Evolutionary conservation across 1,140 invertebrate genomes (phyloP).

Genomic region (Lasioglossum albipes): DNA sequence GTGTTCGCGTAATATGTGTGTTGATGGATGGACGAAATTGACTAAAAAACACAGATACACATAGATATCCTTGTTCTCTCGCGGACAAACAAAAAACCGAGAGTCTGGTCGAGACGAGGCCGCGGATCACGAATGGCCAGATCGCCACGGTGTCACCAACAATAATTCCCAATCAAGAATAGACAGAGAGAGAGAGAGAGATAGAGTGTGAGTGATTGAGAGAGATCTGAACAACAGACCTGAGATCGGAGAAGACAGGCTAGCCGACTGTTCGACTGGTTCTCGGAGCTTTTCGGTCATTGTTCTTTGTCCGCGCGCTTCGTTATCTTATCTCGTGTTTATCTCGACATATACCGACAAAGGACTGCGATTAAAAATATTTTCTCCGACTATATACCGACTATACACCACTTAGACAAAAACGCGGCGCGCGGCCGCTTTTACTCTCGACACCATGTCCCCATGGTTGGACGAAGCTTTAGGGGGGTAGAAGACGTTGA

Average conservation of each 20-base stretch:
- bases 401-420: slow-evolving; percentile 52
- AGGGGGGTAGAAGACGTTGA: slow-evolving; percentile 74
- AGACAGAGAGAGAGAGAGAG: too few relatives aligned
- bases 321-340: background rate
- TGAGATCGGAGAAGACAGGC: slow-evolving; percentile 4
- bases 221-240: slow-evolving; percentile 12
- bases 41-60: slow-evolving; percentile 52
- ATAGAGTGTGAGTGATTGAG: too few relatives aligned
- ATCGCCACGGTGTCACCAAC: slow-evolving; percentile 27
- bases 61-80: too few relatives aligned
- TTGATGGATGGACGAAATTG: slow-evolving; percentile 68
- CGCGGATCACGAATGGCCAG: slow-evolving; percentile 60
- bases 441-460: slow-evolving; percentile 61
- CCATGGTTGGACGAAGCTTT: slow-evolving; percentile 72
- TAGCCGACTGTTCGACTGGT: background rate
- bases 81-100: slow-evolving; percentile 16
- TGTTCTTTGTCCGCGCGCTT: slow-evolving; percentile 21
- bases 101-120: slow-evolving; percentile 24
- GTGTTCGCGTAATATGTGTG: slow-evolving; percentile 11
- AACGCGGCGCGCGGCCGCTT: slow-evolving; percentile 11
- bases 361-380: slow-evolving; percentile 41
- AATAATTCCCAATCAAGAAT: too few relatives aligned
- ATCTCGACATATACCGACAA: slow-evolving; percentile 41
- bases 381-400: slow-evolving; percentile 52
- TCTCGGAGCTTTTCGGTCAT: slow-evolving; percentile 24